Evolutionary conservation across 1,140 invertebrate species (phyloP), one percentile per base, ranked within the genome.

Genomic region (Phenacoccus solenopsis): DNA sequence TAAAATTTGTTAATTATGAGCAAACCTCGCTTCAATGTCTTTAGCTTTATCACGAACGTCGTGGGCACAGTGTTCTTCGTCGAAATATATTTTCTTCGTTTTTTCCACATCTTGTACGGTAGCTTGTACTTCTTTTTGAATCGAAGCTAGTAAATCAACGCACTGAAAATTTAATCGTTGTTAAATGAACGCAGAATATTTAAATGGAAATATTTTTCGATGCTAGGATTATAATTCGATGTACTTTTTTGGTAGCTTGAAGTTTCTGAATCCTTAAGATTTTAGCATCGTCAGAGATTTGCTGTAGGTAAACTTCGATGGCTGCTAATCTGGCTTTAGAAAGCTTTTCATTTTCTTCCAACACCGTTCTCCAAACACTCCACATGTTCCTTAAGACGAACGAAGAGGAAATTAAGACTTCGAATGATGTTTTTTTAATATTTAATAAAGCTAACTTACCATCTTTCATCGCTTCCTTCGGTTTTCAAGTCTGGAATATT

Each of bases 281-380:
- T 82, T 97, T 98, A 20, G 91, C 88, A 76, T 96, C 93, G 75
- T 97, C 94, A 12, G 92, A 90, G 72, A 96, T 93, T 79, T 94
- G 90, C 77, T 96, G 90, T 77, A 94, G 90, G 78, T 95, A 95
- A 21, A 96, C 89, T 81, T 97, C 93, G 16, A 95, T 90, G 5
- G 94, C 94, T 0, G 93, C 91, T 22, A 97, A 80, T 28, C 93
- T 83, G 4, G 93, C 91, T 73, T 93, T 87, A 0, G 93, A 93
- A 74, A 96, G 80, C 77, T 94, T 94, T 76, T 98, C 94, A 76
- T 95, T 95, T 79, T 98, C 94, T 78, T 97, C 94, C 72, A 98
- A 80, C 0, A 98, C 90, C 0, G 90, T 92, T 73, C 91, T 84
- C 95, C 95, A 98, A 16, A 97, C 93, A 74, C 90, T 93, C 88